Evolutionary conservation across 2,888 invertebrate species (phyloP), one percentile per base, ranked within the genome.

Genomic region (Pyrochroa serraticornis): DNA sequence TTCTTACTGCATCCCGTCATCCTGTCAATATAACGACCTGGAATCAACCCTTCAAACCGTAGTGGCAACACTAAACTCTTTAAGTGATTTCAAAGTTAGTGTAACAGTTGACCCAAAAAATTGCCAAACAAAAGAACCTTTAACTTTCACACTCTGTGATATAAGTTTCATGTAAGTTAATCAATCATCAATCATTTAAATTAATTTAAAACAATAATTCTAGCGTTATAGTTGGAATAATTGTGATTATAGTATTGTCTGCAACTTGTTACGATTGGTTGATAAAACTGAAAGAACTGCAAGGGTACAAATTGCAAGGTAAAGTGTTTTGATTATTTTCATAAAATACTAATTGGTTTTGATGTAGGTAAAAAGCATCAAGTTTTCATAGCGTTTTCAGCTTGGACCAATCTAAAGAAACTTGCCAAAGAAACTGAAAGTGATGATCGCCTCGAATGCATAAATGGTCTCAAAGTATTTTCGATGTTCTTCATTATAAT

Each of bases 1-100:
- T 83, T 85, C 85, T 1, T 82, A 84, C 0, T 87, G 87, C 67
- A 79, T 86, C 8, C 87, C 87, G 8, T 82, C 83, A 37, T 79
- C 82, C 0, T 87, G 87, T 65, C 77, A 79, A 14, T 78, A 82
- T 1, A 70, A 75, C 3, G 82, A 85, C 6, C 80, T 87, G n/a
- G 78, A 79, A 14, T 70, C 75, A 7, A 60, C 69, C 30, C 52
- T 76, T 13, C 56, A 67, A 22, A 49, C 64, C 14, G 58, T 70
- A 13, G 58, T 66, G 6, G 12, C 54, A 43, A 43, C 51, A 13
- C 47, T 62, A 39, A 64, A 68, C 44, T 51, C 46, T 10, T 46
- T 54, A 22, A 58, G 55, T 30, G 62, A 69, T 44, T 54, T 61
- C 10, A 58, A 55, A 35, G 30, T 69, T 1, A 41, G 50, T 2